A percentile compares a stretch with the other conserved stretches of the same genome.
Conservation (phyloP, 2,113 vertebrate species). For the Pungitius pungitius region DNA sequence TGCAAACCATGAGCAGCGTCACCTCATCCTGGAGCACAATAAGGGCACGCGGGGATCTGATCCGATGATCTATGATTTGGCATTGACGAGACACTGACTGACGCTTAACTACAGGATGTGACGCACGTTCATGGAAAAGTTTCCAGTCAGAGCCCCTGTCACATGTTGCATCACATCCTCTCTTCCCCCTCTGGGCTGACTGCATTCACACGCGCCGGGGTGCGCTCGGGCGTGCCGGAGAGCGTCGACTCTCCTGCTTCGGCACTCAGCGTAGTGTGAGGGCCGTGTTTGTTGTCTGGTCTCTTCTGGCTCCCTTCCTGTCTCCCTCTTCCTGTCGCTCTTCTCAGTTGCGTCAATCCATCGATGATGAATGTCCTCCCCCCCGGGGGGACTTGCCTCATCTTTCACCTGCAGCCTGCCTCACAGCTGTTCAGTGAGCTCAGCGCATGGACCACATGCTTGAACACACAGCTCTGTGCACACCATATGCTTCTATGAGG, state of each 20-base stretch:
- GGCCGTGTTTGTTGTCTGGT: conserved; percentile 57
- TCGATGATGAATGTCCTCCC: conserved; percentile 70
- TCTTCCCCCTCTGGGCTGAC: conserved; percentile 35
- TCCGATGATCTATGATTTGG: neutral
- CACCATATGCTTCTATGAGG: conserved; percentile 39
- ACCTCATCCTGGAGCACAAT: neutral
- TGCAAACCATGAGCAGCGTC: neutral
- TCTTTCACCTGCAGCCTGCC: conserved; percentile 75
- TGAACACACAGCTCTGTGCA: conserved; percentile 40
- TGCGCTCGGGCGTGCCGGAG: conserved; percentile 38
- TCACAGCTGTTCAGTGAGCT: conserved; percentile 69
- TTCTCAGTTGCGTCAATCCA: conserved; percentile 66
- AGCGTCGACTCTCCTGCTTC: conserved; percentile 29
- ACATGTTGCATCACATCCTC: conserved; percentile 58
- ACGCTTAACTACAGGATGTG: conserved; percentile 30
- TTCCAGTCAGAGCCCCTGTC: conserved; percentile 28
- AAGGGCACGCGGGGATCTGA: neutral
- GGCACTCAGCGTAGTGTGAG: conserved; percentile 23
- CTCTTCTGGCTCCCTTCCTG: conserved; percentile 38
- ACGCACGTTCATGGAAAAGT: conserved; percentile 28
- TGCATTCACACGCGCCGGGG: conserved; percentile 26
- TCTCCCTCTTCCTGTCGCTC: conserved; percentile 38
- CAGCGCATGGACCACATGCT: conserved; percentile 40
- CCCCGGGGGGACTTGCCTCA: conserved; percentile 64
- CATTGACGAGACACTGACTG: neutral